Evolutionary conservation across 2,888 invertebrate genomes (phyloP), one percentile per base, ranked within the genome.

Genomic region (Halictus ligatus): DNA sequence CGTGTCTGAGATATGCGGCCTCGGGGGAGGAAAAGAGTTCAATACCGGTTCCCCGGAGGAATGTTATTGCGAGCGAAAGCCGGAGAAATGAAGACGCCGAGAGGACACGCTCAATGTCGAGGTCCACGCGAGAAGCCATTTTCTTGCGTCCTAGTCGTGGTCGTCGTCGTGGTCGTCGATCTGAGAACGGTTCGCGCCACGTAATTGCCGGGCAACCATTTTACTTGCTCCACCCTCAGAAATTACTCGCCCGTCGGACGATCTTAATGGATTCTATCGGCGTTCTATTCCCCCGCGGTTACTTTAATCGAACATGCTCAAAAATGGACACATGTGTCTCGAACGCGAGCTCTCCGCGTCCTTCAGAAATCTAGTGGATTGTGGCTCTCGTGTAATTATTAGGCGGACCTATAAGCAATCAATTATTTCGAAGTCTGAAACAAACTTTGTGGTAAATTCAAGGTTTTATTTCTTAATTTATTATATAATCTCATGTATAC

Each of bases 1-100:
- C 25, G 73, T 75, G 64, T 75, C 84, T 43, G 85, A 85, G 76
- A 76, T 85, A 84, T 75, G 84, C 73, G 85, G 67, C 85, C 79
- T 72, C 75, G 72, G 18, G 35, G 67, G 46, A 15, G 75, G 40
- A 40, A 75, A 69, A 76, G 84, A 76, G 79, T 84, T 80, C 79
- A 85, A 84, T 80, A 79, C 80, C 83, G 60, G 12, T 50, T 74
- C 69, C 18, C n/a, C 43, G 13, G 29, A 75, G 72, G 85, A 84
- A 84, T 85, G 76, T 80, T 79, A 85, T 85, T 58, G 85, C 72
- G 58, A 50, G 18, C 54, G 71, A 64, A 60, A 64, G 25, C n/a
- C 40, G 71, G 43, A 43, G 71, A 60, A 35, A 58, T 40, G 50
- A 78, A 48, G 72, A 75, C 10, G 46, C 21, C 13, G 48, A 25